Evolutionary conservation across 2,888 invertebrate genomes (phyloP), one percentile per base, ranked within the genome.

Genomic region (Nineta flava): DNA sequence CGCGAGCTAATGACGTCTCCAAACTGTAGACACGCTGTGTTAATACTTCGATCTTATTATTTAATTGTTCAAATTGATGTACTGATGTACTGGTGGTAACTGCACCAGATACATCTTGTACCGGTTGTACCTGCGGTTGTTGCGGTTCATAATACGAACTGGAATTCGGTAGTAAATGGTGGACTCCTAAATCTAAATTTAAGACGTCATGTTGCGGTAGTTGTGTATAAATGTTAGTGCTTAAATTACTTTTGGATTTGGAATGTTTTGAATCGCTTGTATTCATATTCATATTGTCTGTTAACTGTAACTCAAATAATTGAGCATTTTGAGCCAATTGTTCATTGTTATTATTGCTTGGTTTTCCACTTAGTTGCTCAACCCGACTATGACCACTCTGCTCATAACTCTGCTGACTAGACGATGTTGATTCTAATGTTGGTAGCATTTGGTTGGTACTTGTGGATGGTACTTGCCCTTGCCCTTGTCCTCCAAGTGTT

Each of bases 1-100:
- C 87, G 9, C 76, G 70, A 17, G 81, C 79, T 59, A 88, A 76
- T 34, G 81, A 79, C 53, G 75, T 75, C 63, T 88, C 87, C 58
- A 88, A 68, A 47, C 78, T 73, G 45, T 80, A 77, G 55, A 88
- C 76, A 56, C 78, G 77, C 60, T 76, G 74, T 59, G 77, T 74
- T 53, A 86, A 67, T 59, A 80, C 77, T 58, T 85, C 84, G 61
- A 86, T 72, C 59, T 82, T 74, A 52, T 73, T 70, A 59, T 79
- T 73, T 56, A 83, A 75, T 56, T 71, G 70, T 53, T 74, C 74
- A 53, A 69, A 63, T 55, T 66, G 65, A 53, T 58, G 59, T 55
- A 40, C 13, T 31, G 19, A 2, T 2, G 16, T 15, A 16, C 15
- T 15, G 13, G 26, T 26, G 4, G 26, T 26, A 40, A 42, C 12